Conservation (phyloP, 2,113 vertebrate genomes). For the Tenrec ecaudatus region DNA sequence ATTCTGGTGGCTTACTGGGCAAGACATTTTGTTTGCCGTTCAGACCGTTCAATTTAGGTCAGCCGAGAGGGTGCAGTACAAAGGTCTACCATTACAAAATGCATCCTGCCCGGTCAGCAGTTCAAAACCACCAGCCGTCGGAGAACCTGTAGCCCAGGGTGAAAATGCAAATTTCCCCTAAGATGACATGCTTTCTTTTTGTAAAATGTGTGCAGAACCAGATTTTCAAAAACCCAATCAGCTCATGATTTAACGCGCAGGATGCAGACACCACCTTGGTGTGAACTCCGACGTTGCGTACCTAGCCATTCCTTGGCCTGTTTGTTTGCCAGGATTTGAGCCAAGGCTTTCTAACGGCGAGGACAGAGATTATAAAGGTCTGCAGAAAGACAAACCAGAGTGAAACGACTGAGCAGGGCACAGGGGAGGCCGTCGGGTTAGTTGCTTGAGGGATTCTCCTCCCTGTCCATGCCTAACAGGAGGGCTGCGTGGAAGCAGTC, state of each 20-base stretch:
- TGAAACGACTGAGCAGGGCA: neutral
- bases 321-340: neutral
- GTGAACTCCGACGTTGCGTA: neutral
- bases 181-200: neutral
- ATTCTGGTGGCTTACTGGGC: neutral
- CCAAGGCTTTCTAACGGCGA: neutral
- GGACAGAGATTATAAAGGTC: neutral
- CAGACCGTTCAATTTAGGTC: slow-evolving; percentile 46
- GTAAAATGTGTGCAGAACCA: neutral
- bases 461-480: neutral
- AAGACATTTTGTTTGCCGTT: slow-evolving; percentile 32
- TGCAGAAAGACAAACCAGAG: slow-evolving; percentile 1
- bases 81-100: slow-evolving; percentile 34
- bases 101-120: slow-evolving; percentile 15
- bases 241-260: neutral
- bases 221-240: neutral
- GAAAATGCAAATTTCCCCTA: neutral
- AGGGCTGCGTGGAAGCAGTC: neutral
- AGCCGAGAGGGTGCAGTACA: neutral
- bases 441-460: neutral
- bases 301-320: neutral
- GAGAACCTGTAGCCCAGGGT: slow-evolving; percentile 38
- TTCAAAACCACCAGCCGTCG: no score
- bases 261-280: neutral
- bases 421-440: neutral